phyloP scores from a whole-genome alignment of 2,113 vertebrate genomes.

The Octodon degus region DNA sequence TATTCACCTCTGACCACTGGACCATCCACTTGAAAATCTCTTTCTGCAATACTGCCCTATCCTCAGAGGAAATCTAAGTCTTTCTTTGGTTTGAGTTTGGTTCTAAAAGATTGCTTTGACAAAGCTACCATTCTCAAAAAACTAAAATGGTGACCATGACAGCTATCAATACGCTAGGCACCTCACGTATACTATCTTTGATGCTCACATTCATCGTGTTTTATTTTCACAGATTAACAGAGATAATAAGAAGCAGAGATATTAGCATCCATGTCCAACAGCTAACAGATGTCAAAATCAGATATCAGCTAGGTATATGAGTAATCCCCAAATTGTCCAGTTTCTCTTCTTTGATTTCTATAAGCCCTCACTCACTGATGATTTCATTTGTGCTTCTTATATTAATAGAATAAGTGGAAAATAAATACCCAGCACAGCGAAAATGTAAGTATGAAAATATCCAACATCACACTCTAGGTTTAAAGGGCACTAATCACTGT shows the following conservation, averaged over 20 bases:
- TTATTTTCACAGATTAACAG: background rate
- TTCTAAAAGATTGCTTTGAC: slow-evolving; percentile 36
- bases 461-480: slow-evolving; percentile 67
- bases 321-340: background rate
- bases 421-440: slow-evolving; percentile 70
- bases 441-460: slow-evolving; percentile 73
- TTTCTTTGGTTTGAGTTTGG: background rate
- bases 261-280: background rate
- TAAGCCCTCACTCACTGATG: slow-evolving; percentile 58
- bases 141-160: background rate
- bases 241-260: background rate
- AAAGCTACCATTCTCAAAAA: slow-evolving; percentile 52
- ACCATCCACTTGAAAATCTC: slow-evolving; percentile 16
- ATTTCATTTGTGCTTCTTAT: slow-evolving; percentile 79
- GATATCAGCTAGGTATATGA: background rate
- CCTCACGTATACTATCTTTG: background rate
- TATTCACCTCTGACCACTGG: background rate
- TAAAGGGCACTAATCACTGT: slow-evolving; percentile 79
- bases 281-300: background rate
- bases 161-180: background rate
- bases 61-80: slow-evolving; percentile 25
- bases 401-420: slow-evolving; percentile 68
- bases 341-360: background rate
- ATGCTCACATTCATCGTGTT: background rate
- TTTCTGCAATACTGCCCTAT: slow-evolving; percentile 23